Evolutionary conservation across 64 coral and sea anemone species (phyloP).

Genomic region (Platygyra sinensis): DNA sequence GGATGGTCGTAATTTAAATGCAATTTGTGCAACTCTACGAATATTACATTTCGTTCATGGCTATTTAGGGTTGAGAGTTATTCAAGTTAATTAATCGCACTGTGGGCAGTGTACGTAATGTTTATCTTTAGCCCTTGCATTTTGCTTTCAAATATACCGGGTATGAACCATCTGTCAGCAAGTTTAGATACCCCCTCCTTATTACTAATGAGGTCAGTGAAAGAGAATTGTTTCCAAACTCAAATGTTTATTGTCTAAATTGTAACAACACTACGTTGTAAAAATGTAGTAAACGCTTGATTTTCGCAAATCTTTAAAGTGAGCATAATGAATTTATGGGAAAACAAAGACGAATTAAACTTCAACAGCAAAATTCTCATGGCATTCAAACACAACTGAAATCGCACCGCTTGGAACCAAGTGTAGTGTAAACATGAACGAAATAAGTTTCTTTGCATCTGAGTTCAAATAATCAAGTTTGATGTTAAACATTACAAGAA

Average conservation of each 20-base stretch:
- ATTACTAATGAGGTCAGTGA: background rate
- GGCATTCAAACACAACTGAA: background rate
- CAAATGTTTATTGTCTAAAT: background rate
- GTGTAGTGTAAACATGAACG: background rate
- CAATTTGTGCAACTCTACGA: conserved; percentile 10
- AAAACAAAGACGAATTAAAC: background rate
- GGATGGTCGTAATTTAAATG: conserved; percentile 28
- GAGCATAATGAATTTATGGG: background rate
- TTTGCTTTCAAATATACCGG: background rate
- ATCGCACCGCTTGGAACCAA: background rate
- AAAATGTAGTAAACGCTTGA: background rate
- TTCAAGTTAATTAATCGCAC: background rate
- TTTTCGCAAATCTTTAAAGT: background rate
- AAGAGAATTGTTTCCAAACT: background rate
- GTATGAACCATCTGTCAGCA: background rate
- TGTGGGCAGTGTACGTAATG: background rate
- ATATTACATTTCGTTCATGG: conserved; percentile 35
- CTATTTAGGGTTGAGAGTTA: background rate
- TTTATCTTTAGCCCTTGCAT: background rate
- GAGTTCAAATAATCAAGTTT: background rate
- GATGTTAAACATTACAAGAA: background rate
- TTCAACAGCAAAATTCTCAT: background rate
- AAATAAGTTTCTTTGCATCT: background rate
- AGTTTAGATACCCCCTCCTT: background rate
- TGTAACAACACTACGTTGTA: too few species aligned